Evolutionary conservation across 2,113 vertebrate species (phyloP).

Genomic region (Salvelinus namaycush): DNA sequence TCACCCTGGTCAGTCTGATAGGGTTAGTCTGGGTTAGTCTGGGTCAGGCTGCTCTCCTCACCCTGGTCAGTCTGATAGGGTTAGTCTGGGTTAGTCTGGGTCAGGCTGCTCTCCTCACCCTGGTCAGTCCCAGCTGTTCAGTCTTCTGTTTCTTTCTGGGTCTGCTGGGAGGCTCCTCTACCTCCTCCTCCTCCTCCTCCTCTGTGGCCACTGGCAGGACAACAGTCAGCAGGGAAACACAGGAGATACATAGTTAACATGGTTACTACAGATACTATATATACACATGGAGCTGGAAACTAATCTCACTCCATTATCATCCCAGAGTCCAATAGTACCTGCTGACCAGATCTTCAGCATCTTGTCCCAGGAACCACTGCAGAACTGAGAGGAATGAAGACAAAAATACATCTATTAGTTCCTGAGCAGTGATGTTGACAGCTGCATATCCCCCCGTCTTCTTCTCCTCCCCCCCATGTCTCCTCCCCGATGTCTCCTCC

Average conservation of each 20-base stretch:
- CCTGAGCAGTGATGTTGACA: neutral
- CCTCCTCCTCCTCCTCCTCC: constrained; percentile 91
- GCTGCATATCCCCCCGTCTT: neutral
- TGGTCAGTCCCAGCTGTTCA: constrained; percentile 88
- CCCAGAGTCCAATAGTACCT: constrained; percentile 17
- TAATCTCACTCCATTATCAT: too few relatives aligned
- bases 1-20: too few relatives aligned
- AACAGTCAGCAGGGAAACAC: neutral
- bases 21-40: too few relatives aligned
- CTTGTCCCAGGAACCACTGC: constrained; percentile 98
- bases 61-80: too few relatives aligned
- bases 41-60: too few relatives aligned
- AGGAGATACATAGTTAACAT: too few relatives aligned
- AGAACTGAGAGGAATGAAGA: constrained; percentile 80
- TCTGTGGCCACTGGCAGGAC: constrained; percentile 78
- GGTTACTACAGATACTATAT: too few relatives aligned
- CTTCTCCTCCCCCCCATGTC: neutral
- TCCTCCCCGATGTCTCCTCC: too few relatives aligned
- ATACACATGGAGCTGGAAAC: too few relatives aligned
- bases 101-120: neutral
- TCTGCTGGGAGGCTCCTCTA: constrained; percentile 83
- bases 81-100: too few relatives aligned
- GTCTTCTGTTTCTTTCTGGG: constrained; percentile 97
- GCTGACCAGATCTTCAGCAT: constrained; percentile 99
- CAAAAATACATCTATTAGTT: neutral